Evolutionary conservation across 92 coral and sea anemone species (phyloP).

Genomic region (Palythoa grandiflora): DNA sequence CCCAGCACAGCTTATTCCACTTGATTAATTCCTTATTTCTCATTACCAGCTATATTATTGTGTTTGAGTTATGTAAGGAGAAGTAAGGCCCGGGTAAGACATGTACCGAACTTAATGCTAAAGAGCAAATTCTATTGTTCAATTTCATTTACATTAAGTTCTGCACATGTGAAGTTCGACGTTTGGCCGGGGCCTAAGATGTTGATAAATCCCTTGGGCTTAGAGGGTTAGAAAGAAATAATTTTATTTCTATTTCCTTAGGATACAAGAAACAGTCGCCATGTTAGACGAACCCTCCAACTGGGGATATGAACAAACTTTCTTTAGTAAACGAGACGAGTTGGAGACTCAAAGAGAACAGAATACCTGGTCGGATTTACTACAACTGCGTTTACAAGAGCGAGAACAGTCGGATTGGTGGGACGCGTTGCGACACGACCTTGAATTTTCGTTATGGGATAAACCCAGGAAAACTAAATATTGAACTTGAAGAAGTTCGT

Average conservation of each 20-base stretch:
- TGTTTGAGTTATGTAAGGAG: no score
- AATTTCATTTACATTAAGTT: no score
- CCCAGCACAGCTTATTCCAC: no score
- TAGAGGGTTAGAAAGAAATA: background rate
- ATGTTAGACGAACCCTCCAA: constrained; percentile 21
- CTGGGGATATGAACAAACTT: constrained; percentile 15
- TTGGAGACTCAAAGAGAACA: constrained; percentile 4
- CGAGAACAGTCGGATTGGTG: constrained; percentile 9
- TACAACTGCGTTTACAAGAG: background rate
- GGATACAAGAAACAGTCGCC: background rate
- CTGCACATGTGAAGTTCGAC: no score
- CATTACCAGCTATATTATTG: no score
- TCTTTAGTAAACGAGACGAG: constrained; percentile 25
- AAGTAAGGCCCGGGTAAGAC: no score
- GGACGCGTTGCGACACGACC: constrained; percentile 2
- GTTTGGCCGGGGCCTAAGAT: no score
- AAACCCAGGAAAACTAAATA: background rate
- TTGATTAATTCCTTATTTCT: no score
- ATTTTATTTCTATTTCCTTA: background rate
- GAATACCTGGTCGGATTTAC: background rate
- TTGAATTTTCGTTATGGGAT: constrained; percentile 1
- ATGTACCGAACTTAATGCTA: no score
- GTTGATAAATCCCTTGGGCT: no score
- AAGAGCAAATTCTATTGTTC: no score
- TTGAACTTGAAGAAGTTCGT: background rate